Percentiles rank a stretch among this genome's conserved stretches.
phyloP scores from a whole-genome alignment of 1,140 invertebrate genomes.

The Dryas iulia region DNA sequence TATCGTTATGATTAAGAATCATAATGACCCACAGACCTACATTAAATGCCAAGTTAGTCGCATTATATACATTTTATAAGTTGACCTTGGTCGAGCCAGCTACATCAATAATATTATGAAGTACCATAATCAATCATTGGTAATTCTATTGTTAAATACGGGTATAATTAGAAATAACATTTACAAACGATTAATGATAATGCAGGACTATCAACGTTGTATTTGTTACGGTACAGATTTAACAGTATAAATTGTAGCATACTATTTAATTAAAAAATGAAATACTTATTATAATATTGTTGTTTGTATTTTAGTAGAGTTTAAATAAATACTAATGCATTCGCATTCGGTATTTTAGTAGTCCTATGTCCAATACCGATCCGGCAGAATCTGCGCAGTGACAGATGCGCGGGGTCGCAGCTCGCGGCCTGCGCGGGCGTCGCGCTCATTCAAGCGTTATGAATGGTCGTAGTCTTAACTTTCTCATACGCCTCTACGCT shows the following conservation, averaged over 20 bases:
- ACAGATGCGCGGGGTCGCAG: constrained; percentile 43
- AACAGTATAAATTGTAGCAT: not conserved
- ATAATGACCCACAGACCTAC: constrained; percentile 28
- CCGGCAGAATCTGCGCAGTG: constrained; percentile 4
- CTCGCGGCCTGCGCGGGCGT: constrained; percentile 19
- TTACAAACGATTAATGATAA: not conserved
- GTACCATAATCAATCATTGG: not conserved
- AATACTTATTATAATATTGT: not conserved
- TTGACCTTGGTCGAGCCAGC: constrained; percentile 18
- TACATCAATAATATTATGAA: not conserved
- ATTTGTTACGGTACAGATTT: not conserved
- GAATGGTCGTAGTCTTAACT: constrained; percentile 65
- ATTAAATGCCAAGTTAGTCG: constrained; percentile 16
- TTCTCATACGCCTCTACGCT: constrained; percentile 63
- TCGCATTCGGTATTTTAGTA: not conserved
- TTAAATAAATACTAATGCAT: not conserved
- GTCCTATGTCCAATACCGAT: not conserved
- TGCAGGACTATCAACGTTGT: not conserved
- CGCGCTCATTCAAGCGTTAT: constrained; percentile 62
- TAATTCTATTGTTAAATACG: not conserved
- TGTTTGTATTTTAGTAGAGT: not conserved
- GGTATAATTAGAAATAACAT: not conserved
- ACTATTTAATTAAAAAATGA: not conserved
- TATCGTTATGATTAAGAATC: constrained; percentile 6
- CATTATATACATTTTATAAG: constrained; percentile 14